Evolutionary conservation across 2,113 vertebrate genomes (phyloP).

Genomic region (Thinocorus orbignyianus): DNA sequence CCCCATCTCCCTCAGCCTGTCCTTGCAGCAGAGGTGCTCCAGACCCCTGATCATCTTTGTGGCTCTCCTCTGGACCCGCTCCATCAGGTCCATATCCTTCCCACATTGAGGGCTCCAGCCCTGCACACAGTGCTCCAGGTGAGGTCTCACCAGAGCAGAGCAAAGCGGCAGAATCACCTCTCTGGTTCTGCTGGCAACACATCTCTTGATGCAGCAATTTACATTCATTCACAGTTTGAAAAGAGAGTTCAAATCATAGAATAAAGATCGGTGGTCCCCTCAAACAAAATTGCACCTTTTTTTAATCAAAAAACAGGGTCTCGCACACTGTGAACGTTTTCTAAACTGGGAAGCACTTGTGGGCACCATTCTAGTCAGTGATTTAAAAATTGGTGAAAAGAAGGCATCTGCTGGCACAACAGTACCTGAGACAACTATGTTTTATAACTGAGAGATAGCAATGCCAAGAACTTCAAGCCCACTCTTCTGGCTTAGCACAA

Average conservation of each 20-base stretch:
- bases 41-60: no score
- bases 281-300: background rate
- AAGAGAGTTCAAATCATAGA: background rate
- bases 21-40: no score
- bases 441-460: background rate
- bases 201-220: no score
- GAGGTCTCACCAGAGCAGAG: no score
- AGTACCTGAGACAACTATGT: background rate
- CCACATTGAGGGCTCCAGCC: no score
- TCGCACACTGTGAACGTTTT: background rate
- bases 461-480: background rate
- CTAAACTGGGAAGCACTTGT: background rate
- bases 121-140: no score
- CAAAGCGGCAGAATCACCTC: no score
- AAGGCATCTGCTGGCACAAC: background rate
- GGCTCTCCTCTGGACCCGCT: no score
- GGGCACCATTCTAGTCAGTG: accelerated
- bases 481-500: background rate
- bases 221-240: background rate
- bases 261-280: background rate
- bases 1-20: no score
- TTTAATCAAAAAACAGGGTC: background rate
- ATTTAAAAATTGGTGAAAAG: background rate
- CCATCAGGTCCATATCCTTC: no score
- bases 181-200: no score